Evolutionary conservation across 2,888 invertebrate species (phyloP).

Genomic region (Hyposoter dolosus): DNA sequence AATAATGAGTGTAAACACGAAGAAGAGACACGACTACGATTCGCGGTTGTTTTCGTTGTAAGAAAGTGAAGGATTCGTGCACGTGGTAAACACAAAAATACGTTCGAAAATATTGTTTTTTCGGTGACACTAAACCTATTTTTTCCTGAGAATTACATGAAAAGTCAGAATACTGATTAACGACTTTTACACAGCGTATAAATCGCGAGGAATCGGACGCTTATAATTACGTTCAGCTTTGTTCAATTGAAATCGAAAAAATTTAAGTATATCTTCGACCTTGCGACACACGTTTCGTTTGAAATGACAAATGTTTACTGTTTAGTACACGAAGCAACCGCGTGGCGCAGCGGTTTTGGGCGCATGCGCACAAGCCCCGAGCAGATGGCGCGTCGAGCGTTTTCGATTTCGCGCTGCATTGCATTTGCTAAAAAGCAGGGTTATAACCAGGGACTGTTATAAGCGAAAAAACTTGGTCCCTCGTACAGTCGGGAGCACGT

Average conservation of each 20-base stretch:
- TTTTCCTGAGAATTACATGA: not conserved
- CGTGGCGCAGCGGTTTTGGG: not conserved
- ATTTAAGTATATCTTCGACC: not conserved
- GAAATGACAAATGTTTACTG: not conserved
- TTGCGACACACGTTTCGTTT: not conserved
- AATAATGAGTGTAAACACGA: not conserved
- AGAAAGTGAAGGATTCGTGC: not conserved
- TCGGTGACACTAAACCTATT: not conserved
- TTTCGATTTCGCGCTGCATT: slow-evolving; percentile 27
- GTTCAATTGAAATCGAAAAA: not conserved
- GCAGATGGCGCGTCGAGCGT: not conserved
- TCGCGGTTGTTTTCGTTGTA: not conserved
- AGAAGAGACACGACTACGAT: not conserved
- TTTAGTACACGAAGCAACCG: not conserved
- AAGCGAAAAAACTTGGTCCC: slow-evolving; percentile 9
- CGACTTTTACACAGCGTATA: not conserved
- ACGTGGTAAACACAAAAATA: not conserved
- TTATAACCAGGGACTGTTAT: not conserved
- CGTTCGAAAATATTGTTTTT: not conserved
- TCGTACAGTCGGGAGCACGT: slow-evolving; percentile 34
- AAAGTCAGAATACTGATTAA: not conserved
- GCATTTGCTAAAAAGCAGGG: not conserved
- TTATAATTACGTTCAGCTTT: not conserved
- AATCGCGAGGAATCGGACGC: not conserved
- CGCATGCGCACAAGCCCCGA: not conserved